Evolutionary conservation across 2,888 invertebrate species (phyloP).

Genomic region (Megamerina dolium): DNA sequence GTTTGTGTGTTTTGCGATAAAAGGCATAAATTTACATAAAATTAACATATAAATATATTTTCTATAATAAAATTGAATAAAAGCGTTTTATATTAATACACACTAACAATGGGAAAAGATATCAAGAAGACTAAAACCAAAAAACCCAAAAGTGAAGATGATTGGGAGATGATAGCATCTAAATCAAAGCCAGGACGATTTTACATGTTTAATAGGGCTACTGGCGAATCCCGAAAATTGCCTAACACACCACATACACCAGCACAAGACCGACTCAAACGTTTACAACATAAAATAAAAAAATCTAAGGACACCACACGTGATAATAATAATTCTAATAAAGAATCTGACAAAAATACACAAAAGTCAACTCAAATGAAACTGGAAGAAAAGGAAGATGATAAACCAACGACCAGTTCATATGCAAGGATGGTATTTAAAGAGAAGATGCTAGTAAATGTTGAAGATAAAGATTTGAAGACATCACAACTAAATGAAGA

Average conservation of each 20-base stretch:
- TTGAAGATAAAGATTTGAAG: background rate
- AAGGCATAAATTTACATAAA: no score
- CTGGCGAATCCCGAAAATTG: no score
- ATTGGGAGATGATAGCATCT: conserved; percentile 23
- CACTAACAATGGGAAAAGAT: no score
- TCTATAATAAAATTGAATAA: no score
- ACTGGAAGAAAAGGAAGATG: conserved; percentile 8
- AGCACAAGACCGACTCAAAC: conserved; percentile 38
- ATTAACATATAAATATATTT: no score
- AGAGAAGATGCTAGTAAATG: background rate
- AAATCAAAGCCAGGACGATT: conserved; percentile 20
- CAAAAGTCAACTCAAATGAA: conserved; percentile 2
- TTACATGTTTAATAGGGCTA: conserved; percentile 29
- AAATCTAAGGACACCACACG: conserved; percentile 9
- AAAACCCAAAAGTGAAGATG: conserved; percentile 13
- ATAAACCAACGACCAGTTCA: conserved; percentile 6
- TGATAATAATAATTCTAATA: background rate
- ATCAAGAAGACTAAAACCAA: no score
- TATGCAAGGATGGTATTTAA: no score
- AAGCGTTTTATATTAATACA: no score
- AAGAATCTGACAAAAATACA: background rate
- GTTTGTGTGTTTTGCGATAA: no score
- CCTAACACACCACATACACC: conserved; percentile 17
- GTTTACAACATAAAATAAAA: conserved; percentile 29
- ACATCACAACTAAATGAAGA: background rate